Evolutionary conservation across 2,797 vertebrate species (phyloP).

Genomic region (Pempheris klunzingeri): DNA sequence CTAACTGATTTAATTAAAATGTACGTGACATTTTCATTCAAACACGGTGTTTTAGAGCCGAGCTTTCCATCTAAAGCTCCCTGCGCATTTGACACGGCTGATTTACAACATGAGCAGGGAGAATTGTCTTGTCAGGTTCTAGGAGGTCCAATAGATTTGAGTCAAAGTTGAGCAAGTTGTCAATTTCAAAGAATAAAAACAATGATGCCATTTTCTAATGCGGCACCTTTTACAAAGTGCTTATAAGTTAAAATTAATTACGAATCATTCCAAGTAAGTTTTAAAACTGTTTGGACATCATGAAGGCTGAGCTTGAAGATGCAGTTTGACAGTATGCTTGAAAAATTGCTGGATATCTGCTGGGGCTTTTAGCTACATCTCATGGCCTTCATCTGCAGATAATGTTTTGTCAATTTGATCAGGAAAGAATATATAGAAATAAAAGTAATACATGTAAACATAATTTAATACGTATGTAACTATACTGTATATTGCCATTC

Average conservation of each 20-base stretch:
- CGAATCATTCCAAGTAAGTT: too few relatives aligned
- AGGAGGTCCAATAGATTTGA: not conserved
- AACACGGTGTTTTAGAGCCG: conserved; percentile 14
- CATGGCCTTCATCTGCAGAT: too few relatives aligned
- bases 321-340: too few relatives aligned
- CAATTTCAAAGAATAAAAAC: conserved; percentile 11
- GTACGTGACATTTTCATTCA: conserved; percentile 62
- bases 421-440: not conserved
- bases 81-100: conserved; percentile 35
- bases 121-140: conserved; percentile 15
- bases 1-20: conserved; percentile 71
- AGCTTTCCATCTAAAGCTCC: conserved; percentile 35
- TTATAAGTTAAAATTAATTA: not conserved
- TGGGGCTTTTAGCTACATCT: too few relatives aligned
- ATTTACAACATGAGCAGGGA: conserved; percentile 45
- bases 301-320: too few relatives aligned
- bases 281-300: too few relatives aligned
- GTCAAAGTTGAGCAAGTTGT: not conserved
- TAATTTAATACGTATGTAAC: not conserved
- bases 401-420: too few relatives aligned
- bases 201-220: not conserved
- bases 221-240: not conserved
- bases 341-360: too few relatives aligned
- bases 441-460: not conserved
- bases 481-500: too few relatives aligned